These are phyloP conservation scores for Orussus abietinus DNA, from an alignment of 1,140 invertebrate genomes.

Conservation along the genomic window DNA sequence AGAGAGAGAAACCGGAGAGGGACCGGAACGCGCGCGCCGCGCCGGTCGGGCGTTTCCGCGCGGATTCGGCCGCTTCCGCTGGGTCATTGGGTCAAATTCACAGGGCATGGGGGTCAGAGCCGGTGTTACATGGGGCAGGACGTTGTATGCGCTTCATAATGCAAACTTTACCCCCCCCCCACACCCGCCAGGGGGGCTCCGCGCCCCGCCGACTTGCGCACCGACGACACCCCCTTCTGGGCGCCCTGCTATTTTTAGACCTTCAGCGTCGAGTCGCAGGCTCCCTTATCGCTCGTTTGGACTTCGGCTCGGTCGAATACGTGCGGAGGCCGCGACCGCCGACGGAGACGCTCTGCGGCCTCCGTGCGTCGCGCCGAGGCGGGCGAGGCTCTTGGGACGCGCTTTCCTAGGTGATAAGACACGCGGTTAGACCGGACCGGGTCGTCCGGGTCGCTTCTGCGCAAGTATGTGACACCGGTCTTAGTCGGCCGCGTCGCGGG, in stretches of 20 bases:
- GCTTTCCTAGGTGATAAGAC: too few relatives aligned
- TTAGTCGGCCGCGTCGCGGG: too few relatives aligned
- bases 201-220: conserved; percentile 14
- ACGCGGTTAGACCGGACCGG: too few relatives aligned
- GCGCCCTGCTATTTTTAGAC: conserved; percentile 46
- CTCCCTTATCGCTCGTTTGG: conserved; percentile 9
- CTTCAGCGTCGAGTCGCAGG: conserved; percentile 14
- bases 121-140: conserved; percentile 23
- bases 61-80: conserved; percentile 32
- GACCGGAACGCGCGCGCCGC: conserved; percentile 22
- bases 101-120: conserved; percentile 30
- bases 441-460: too few relatives aligned
- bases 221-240: conserved; percentile 34
- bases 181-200: neutral
- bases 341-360: conserved; percentile 9
- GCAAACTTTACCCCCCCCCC: conserved; percentile 31
- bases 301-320: conserved; percentile 1
- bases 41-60: conserved; percentile 34
- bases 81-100: conserved; percentile 48
- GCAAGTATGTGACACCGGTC: too few relatives aligned
- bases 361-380: too few relatives aligned
- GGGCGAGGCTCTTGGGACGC: too few relatives aligned
- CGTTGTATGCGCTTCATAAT: conserved; percentile 32
- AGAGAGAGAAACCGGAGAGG: too few relatives aligned
- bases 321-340: conserved; percentile 10